Evolutionary conservation across 2,113 vertebrate genomes (phyloP).

Genomic region (Sander lucioperca): DNA sequence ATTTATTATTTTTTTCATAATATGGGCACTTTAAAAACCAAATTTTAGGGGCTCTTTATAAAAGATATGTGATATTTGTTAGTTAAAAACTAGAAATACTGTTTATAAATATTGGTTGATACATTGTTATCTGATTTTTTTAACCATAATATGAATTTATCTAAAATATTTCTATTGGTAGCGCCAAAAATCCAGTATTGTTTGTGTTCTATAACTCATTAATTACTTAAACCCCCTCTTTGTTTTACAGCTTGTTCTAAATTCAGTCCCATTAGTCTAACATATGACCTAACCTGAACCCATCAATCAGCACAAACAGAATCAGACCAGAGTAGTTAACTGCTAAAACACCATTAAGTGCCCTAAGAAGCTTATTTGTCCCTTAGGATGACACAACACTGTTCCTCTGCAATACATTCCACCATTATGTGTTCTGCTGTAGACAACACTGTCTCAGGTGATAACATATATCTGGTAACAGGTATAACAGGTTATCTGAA

Average conservation of each 20-base stretch:
- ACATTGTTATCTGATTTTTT: no score
- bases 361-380: background rate
- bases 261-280: background rate
- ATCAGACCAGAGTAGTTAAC: background rate
- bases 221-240: no score
- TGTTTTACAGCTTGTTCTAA: background rate
- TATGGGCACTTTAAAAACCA: no score
- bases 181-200: background rate
- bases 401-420: background rate
- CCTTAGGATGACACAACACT: background rate
- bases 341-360: background rate
- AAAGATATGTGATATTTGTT: no score
- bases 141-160: no score
- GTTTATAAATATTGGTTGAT: no score
- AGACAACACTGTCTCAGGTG: background rate
- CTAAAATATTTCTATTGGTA: no score
- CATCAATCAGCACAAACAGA: background rate
- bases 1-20: no score
- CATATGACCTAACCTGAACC: background rate
- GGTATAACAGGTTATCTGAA: background rate
- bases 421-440: background rate
- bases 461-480: background rate
- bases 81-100: no score
- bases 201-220: background rate
- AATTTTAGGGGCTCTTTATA: no score